Conservation (phyloP, 2,113 vertebrate species). For the Megaleporinus macrocephalus region DNA sequence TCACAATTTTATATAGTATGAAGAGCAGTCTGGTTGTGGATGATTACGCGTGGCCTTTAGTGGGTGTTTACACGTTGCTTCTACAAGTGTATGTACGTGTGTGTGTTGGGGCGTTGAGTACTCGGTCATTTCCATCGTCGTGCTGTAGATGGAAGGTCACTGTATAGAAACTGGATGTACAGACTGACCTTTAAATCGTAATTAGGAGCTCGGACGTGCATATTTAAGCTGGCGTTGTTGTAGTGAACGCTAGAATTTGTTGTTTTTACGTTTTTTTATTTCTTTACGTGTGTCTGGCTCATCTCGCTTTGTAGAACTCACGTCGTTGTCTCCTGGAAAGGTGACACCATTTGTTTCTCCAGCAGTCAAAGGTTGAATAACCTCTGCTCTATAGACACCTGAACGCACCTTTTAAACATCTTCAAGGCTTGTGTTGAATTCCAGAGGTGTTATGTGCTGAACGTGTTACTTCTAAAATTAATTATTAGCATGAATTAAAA, state of each 20-base stretch:
- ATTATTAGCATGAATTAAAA: neutral
- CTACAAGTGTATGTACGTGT: too few relatives aligned
- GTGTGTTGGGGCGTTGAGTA: too few relatives aligned
- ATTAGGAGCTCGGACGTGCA: too few relatives aligned
- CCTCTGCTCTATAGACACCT: neutral
- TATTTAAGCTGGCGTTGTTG: too few relatives aligned
- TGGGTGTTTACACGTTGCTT: neutral
- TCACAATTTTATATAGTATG: neutral
- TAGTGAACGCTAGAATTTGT: neutral
- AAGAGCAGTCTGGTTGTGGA: constrained; percentile 3
- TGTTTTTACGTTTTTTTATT: neutral
- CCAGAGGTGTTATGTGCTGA: neutral
- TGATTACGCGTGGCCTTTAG: constrained; percentile 23
- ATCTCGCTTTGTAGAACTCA: neutral
- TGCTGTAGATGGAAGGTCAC: too few relatives aligned
- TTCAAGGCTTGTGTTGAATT: neutral
- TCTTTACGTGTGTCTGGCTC: neutral
- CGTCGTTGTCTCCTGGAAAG: neutral
- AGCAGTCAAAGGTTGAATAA: neutral
- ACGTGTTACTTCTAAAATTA: neutral
- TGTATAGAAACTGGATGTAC: too few relatives aligned
- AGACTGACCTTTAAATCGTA: too few relatives aligned
- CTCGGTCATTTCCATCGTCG: neutral
- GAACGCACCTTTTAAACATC: neutral
- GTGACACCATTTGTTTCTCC: neutral